Percentiles rank a stretch among this genome's conserved stretches.
Evolutionary conservation across 2,797 vertebrate genomes (phyloP).

Genomic region (Xenentodon cancila): DNA sequence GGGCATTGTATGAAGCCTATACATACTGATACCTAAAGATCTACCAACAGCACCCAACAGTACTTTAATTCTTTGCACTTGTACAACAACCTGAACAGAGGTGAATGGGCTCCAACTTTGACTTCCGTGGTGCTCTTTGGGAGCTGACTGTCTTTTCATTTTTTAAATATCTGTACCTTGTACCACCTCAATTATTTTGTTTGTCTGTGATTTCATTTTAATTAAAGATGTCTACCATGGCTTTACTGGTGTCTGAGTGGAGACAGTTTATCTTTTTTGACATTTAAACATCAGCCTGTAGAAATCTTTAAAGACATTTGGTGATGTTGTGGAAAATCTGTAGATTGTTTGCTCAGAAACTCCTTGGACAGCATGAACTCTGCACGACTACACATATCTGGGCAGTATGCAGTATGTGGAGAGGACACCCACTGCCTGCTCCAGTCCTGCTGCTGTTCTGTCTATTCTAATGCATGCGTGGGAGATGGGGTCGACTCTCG

Average conservation of each 20-base stretch:
- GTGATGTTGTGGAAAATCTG: slow-evolving; percentile 17
- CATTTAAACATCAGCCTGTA: slow-evolving; percentile 13
- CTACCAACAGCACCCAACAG: slow-evolving; percentile 35
- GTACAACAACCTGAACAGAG: slow-evolving; percentile 49
- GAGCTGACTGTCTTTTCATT: slow-evolving; percentile 48
- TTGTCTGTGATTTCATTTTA: slow-evolving; percentile 57
- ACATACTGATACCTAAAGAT: slow-evolving; percentile 56
- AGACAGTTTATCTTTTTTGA: slow-evolving; percentile 19
- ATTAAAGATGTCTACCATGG: slow-evolving; percentile 75
- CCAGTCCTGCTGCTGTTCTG: slow-evolving; percentile 69
- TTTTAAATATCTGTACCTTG: slow-evolving; percentile 69
- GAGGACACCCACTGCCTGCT: slow-evolving; percentile 75
- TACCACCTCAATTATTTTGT: slow-evolving; percentile 50
- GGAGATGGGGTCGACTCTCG: slow-evolving; percentile 70
- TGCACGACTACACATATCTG: slow-evolving; percentile 49
- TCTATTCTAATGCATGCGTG: slow-evolving; percentile 79
- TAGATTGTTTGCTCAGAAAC: slow-evolving; percentile 24
- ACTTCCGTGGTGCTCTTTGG: slow-evolving; percentile 33
- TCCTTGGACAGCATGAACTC: slow-evolving; percentile 38
- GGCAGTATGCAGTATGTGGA: slow-evolving; percentile 63
- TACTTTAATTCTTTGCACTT: slow-evolving; percentile 34
- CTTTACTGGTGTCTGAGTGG: slow-evolving; percentile 43
- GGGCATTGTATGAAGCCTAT: slow-evolving; percentile 56
- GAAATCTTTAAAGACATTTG: slow-evolving; percentile 9
- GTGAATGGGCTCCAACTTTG: slow-evolving; percentile 18